These are phyloP conservation scores for Lissonota sp. DNA, from an alignment of 2,888 invertebrate species.

Conservation along the genomic window DNA sequence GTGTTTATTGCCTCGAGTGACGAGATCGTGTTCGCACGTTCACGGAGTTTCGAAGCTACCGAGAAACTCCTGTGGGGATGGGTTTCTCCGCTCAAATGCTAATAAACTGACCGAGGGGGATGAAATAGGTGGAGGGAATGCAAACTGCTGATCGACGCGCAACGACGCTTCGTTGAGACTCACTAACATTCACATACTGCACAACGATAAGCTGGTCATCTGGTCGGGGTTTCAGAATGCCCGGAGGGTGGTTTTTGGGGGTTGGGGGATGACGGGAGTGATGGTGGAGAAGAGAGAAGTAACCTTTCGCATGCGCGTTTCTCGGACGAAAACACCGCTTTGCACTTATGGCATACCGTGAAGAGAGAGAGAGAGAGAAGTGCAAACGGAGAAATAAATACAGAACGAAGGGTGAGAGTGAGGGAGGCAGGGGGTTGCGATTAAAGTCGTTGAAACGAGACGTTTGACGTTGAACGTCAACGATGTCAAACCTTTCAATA, in stretches of 20 bases:
- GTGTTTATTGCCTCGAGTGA: constrained; percentile 1
- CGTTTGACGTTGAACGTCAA: constrained; percentile 66
- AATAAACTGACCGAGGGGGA: constrained; percentile 41
- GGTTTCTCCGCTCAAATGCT: constrained; percentile 31
- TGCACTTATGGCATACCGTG: constrained; percentile 75
- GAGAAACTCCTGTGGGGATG: constrained; percentile 36
- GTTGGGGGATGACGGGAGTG: constrained; percentile 53
- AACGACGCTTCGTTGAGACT: constrained; percentile 26
- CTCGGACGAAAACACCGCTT: constrained; percentile 75
- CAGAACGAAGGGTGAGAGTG: constrained; percentile 6
- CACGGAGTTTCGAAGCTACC: constrained; percentile 21
- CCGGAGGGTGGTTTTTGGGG: constrained; percentile 58
- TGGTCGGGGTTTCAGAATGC: constrained; percentile 48
- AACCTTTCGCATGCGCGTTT: constrained; percentile 75
- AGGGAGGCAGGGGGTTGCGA: constrained; percentile 69
- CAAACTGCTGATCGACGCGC: constrained; percentile 28
- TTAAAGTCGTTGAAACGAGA: constrained; percentile 75
- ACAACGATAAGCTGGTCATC: constrained; percentile 58
- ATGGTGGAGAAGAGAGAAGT: constrained; percentile 65
- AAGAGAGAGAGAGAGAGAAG: neutral
- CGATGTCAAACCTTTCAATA: constrained; percentile 34
- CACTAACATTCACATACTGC: constrained; percentile 31
- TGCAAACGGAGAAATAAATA: constrained; percentile 17
- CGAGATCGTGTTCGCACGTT: constrained; percentile 15
- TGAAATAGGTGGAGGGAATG: constrained; percentile 23